Base-by-base conservation (phyloP, 2,888 invertebrate species). In the Nysson spinosus region DNA sequence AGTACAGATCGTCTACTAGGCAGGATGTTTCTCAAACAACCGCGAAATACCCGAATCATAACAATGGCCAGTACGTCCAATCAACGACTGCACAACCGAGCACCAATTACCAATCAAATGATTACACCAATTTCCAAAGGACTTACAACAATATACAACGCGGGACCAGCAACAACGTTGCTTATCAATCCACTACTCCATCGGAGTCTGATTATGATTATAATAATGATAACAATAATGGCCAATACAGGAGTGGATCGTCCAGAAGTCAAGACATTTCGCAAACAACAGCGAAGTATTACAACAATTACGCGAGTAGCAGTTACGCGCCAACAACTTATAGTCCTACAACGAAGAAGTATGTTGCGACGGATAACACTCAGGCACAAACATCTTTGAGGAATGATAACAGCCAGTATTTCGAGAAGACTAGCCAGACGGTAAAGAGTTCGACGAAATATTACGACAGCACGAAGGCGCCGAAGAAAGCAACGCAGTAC, bases 241-340 rank as follows among this genome's bases (percentile, higher is more conserved):
- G 67, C n/a, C 78, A 81, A 26, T 69, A 71, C 20, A 77, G 71
- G 40, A 58, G 56, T 46, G 71, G 67, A 12, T 82, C 85, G 34
- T 85, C 88, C 1, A 81, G 80, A 32, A 82, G 83, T 26, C 85
- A 88, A 12, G 83, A 83, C 3, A 82, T 86, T 6, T 83, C 87
- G 12, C 79, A 77, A 20, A 75, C 77, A 2, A 79, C 73, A 11
- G 76, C 77, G 7, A 83, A 80, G 17, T 77, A 81, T n/a, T 78
- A 83, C 9, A 68, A 79, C 0, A 89, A 88, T 68, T 89, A 88
- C 56, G 87, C 89, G 11, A 88, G 88, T 20, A 89, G 88, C 54
- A 88, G 86, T 67, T 88, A 88, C 50, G 76, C 85, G 1, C 89
- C 89, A 0, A 89, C 89, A 0, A 90, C 90, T 1, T 81, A 88